Conservation (phyloP, 1,140 invertebrate species). For the Meloidogyne chitwoodi region DNA sequence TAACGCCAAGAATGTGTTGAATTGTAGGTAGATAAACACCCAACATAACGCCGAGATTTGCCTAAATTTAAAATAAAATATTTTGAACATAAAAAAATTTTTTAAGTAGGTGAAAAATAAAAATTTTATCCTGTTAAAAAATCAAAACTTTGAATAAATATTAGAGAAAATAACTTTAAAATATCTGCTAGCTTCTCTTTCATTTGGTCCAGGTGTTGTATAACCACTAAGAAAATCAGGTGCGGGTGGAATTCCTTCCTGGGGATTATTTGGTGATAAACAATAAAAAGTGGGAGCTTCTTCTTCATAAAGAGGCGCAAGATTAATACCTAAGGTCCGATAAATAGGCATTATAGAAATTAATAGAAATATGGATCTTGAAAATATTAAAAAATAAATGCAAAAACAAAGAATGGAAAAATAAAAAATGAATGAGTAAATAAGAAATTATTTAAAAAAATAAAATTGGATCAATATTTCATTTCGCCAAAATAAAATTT, state of each 20-base stretch:
- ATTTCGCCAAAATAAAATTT: neutral
- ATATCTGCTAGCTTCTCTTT: constrained; percentile 13
- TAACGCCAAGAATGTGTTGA: constrained; percentile 86
- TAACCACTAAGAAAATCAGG: constrained; percentile 19
- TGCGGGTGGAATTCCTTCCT: neutral
- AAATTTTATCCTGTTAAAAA: too few species aligned
- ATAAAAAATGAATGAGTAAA: neutral
- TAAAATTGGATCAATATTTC: neutral
- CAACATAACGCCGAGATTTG: constrained; percentile 81
- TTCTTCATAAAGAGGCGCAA: constrained; percentile 26
- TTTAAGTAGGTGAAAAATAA: too few species aligned
- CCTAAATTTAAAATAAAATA: constrained; percentile 29
- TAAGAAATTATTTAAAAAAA: too few species aligned
- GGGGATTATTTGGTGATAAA: neutral
- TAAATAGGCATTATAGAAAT: neutral
- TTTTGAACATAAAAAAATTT: neutral
- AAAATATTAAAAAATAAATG: neutral
- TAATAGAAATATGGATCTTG: neutral
- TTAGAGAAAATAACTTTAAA: neutral
- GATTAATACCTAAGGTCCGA: neutral
- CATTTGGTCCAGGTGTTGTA: constrained; percentile 12
- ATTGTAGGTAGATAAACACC: constrained; percentile 97
- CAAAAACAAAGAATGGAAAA: neutral
- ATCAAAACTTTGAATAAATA: too few species aligned
- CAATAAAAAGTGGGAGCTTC: neutral